Evolutionary conservation across 2,888 invertebrate genomes (phyloP).

Genomic region (Chelonus formosanus): DNA sequence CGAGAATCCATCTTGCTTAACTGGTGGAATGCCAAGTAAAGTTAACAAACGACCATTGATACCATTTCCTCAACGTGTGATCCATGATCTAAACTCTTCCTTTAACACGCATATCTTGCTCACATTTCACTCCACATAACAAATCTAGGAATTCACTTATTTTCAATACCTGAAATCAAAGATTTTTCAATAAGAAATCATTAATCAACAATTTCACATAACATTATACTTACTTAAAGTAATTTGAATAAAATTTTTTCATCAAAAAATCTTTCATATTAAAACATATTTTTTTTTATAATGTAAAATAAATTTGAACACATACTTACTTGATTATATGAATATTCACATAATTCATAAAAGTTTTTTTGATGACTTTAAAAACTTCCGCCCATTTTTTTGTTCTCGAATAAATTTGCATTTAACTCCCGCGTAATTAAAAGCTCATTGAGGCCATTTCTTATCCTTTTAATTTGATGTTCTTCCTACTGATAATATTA

Average conservation of each 20-base stretch:
- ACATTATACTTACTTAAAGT: not conserved
- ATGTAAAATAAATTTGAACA: not conserved
- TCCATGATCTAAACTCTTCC: no score
- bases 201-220: no score
- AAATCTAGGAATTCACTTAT: no score
- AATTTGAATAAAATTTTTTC: not conserved
- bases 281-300: not conserved
- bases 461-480: not conserved
- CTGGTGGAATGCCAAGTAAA: no score
- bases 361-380: conserved; percentile 8
- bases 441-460: conserved; percentile 22
- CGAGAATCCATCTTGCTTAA: no score
- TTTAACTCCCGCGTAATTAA: conserved; percentile 21
- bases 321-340: not conserved
- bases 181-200: no score
- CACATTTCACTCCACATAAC: no score
- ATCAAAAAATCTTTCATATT: not conserved
- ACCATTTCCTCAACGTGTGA: no score
- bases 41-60: no score
- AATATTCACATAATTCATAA: conserved; percentile 18
- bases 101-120: no score
- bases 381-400: conserved; percentile 26
- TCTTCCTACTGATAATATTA: not conserved
- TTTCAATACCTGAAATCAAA: no score
- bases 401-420: conserved; percentile 18